phyloP scores from a whole-genome alignment of 1,140 invertebrate species.

The Ganaspis sp. region DNA sequence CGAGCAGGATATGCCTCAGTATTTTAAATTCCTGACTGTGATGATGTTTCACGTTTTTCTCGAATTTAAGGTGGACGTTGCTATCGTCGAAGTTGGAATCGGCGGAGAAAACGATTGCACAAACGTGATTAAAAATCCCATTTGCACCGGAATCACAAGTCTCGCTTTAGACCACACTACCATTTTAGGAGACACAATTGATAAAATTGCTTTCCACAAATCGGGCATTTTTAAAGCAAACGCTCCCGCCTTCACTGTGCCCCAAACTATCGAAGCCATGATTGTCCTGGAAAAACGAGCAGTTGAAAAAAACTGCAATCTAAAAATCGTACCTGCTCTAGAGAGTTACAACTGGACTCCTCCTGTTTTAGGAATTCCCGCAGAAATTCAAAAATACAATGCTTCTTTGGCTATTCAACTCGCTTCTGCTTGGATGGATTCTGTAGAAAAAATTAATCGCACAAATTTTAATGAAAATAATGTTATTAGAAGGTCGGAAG shows the following conservation, averaged over 20 bases:
- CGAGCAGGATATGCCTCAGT: conserved; percentile 89
- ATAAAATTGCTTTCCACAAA: conserved; percentile 95
- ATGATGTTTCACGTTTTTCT: conserved; percentile 94
- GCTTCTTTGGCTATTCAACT: conserved; percentile 90
- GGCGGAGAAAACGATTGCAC: conserved; percentile 96
- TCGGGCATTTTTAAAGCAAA: conserved; percentile 94
- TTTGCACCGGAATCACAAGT: conserved; percentile 92
- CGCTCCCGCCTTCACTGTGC: conserved; percentile 84
- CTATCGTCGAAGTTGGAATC: conserved; percentile 94
- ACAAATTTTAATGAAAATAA: not conserved
- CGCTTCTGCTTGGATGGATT: conserved; percentile 81
- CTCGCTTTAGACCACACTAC: conserved; percentile 92
- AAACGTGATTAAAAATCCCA: conserved; percentile 91
- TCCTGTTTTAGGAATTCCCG: conserved; percentile 65
- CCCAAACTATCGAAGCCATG: conserved; percentile 82
- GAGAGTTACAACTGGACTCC: conserved; percentile 76
- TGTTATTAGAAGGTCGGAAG: not conserved
- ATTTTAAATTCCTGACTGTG: conserved; percentile 95
- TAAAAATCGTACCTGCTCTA: conserved; percentile 78
- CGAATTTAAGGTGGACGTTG: conserved; percentile 91
- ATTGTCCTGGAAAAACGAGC: conserved; percentile 83
- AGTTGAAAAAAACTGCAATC: conserved; percentile 79
- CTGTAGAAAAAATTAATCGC: conserved; percentile 3
- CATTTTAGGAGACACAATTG: conserved; percentile 89
- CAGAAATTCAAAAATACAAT: conserved; percentile 83